A percentile compares a stretch with the other conserved stretches of the same genome.
These are phyloP conservation scores for Isaurus tuberculatus DNA, from an alignment of 92 coral and sea anemone genomes.

Conservation along the genomic window DNA sequence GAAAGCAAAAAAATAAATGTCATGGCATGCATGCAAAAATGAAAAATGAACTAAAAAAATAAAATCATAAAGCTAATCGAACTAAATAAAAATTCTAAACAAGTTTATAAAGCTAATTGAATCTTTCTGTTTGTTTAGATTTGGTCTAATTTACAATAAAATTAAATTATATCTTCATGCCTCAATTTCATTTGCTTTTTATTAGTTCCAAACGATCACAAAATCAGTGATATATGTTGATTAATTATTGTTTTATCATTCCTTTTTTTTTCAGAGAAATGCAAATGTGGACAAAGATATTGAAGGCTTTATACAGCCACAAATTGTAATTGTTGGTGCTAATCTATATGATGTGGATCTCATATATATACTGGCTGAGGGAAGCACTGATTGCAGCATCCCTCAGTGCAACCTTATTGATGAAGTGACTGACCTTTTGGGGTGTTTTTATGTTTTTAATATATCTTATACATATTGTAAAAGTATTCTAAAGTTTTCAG, in stretches of 20 bases:
- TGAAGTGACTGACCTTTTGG: constrained; percentile 40
- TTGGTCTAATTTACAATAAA: too few species aligned
- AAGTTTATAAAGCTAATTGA: too few species aligned
- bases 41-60: too few species aligned
- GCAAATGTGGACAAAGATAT: too few species aligned
- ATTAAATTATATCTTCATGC: neutral
- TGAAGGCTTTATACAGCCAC: constrained; percentile 19
- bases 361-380: constrained; percentile 40
- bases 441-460: too few species aligned
- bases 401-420: constrained; percentile 37
- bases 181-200: neutral
- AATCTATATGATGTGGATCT: constrained; percentile 30
- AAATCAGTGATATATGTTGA: neutral
- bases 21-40: neutral
- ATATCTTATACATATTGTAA: constrained; percentile 38
- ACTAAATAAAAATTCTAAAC: too few species aligned
- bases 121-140: too few species aligned
- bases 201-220: neutral
- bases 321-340: constrained; percentile 45
- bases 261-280: constrained; percentile 45
- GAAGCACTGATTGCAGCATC: constrained; percentile 40
- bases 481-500: constrained; percentile 43
- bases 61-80: too few species aligned
- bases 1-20: constrained; percentile 7
- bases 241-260: neutral